Evolutionary conservation across 2,888 invertebrate genomes (phyloP).

Genomic region (Amiota mariae): DNA sequence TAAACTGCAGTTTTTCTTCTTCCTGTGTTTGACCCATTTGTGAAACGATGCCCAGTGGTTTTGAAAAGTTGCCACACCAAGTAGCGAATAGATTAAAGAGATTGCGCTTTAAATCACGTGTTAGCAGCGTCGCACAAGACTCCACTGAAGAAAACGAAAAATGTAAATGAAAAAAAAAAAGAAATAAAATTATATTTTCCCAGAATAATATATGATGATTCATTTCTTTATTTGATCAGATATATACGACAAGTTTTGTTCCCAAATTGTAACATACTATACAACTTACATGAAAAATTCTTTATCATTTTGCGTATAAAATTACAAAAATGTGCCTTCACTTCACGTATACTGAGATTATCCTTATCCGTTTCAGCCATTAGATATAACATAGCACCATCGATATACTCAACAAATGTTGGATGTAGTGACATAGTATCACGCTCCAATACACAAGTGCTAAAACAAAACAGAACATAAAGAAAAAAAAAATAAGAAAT

Average conservation of each 20-base stretch:
- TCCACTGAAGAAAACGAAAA: conserved; percentile 79
- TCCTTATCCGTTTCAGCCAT: conserved; percentile 97
- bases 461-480: conserved; percentile 63
- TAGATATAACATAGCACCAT: conserved; percentile 91
- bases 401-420: conserved; percentile 94
- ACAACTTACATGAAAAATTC: conserved; percentile 85
- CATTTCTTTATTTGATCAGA: not conserved
- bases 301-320: conserved; percentile 95
- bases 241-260: not conserved
- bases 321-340: conserved; percentile 94
- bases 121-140: conserved; percentile 86
- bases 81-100: conserved; percentile 93
- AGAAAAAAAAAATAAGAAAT: not conserved
- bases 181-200: not conserved
- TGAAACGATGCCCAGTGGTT: conserved; percentile 77
- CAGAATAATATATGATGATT: not conserved
- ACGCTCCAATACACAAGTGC: conserved; percentile 87
- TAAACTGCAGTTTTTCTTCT: conserved; percentile 78
- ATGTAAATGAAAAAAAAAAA: conserved; percentile 7
- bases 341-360: conserved; percentile 87
- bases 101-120: conserved; percentile 88
- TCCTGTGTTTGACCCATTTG: conserved; percentile 73
- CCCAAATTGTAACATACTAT: too few relatives aligned
- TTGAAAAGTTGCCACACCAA: conserved; percentile 93
- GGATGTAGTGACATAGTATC: conserved; percentile 89